These are phyloP conservation scores for Erynnis tages DNA, from an alignment of 2,888 invertebrate genomes.

Conservation along the genomic window DNA sequence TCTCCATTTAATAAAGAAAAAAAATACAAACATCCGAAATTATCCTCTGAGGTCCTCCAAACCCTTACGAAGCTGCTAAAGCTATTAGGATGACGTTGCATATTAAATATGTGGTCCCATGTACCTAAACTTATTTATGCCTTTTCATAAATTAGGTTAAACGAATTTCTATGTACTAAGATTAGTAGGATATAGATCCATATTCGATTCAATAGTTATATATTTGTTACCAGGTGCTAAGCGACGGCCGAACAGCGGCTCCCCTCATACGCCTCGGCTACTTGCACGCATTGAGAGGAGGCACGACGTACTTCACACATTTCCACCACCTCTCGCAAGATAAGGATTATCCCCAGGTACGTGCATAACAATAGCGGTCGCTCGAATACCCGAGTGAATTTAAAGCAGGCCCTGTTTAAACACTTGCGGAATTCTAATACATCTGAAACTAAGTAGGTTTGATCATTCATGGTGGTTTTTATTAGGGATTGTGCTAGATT, in stretches of 20 bases:
- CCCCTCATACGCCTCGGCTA: constrained; percentile 90
- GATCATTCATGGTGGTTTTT: constrained; percentile 16
- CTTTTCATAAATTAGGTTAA: no score
- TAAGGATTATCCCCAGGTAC: constrained; percentile 88
- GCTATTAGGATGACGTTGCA: no score
- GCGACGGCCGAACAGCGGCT: constrained; percentile 95
- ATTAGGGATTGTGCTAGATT: no score
- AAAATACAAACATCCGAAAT: no score
- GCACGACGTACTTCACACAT: constrained; percentile 92
- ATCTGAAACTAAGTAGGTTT: not conserved
- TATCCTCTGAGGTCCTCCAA: no score
- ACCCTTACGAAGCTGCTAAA: no score
- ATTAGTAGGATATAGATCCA: no score
- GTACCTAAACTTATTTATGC: no score
- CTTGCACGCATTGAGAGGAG: constrained; percentile 89
- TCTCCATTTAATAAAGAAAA: no score
- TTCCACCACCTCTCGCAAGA: constrained; percentile 93
- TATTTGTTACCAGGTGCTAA: constrained; percentile 63
- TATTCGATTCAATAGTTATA: no score
- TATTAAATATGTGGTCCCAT: no score
- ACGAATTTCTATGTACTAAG: no score
- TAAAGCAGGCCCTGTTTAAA: constrained; percentile 22
- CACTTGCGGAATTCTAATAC: constrained; percentile 11
- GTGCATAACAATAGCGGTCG: constrained; percentile 12
- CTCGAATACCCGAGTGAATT: constrained; percentile 8